Base-by-base conservation (phyloP, 2,797 vertebrate species). In the Rhodeus uyekii region DNA sequence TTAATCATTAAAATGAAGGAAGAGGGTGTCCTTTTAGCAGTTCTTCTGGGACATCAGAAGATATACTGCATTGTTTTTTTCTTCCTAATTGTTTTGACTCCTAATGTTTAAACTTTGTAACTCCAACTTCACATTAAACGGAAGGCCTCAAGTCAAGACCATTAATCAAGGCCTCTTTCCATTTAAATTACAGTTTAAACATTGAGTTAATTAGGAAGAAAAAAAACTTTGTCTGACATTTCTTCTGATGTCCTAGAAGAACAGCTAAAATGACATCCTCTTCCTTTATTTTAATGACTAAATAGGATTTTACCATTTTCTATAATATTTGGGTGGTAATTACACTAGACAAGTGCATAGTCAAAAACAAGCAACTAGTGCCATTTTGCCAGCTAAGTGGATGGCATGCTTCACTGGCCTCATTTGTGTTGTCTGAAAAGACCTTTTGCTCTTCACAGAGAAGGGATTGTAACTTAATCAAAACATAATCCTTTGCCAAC, bases 321-420 rank as follows among this genome's bases (percentile, higher is more conserved):
- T 27, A n/a, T n/a, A n/a, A n/a, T n/a, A n/a, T n/a, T n/a, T n/a
- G n/a, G n/a, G n/a, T n/a, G n/a, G 18, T 64, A 50, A 74, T 74
- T 81, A 36, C 50, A 78, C 32, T 18, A 22, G 44, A 79, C 12
- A 34, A 64, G 14, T 65, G 14, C 12, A 36, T 27, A 76, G 64
- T 69, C 71, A 71, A 60, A 71, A 60, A 77, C 67, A 38, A 55
- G 65, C 72, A 36, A 82, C 75, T 48, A 61, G 75, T n/a, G 68
- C 22, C 32, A 82, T 24, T 81, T 85, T 82, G 44, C 53, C 71
- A 77, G 80, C 76, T 55, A 48, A 53, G 48, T 63, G 69, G 18
- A 67, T 24, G 16, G 24, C 61, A 69, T 50, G 84, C 69, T 50
- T 67, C 69, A 50, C 38, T 79, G 48, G 61, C 48, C 39, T 65